Percentiles rank a stretch among this genome's conserved stretches.
Evolutionary conservation across 2,113 vertebrate species (phyloP).

Genomic region (Hemibagrus wyckioides): DNA sequence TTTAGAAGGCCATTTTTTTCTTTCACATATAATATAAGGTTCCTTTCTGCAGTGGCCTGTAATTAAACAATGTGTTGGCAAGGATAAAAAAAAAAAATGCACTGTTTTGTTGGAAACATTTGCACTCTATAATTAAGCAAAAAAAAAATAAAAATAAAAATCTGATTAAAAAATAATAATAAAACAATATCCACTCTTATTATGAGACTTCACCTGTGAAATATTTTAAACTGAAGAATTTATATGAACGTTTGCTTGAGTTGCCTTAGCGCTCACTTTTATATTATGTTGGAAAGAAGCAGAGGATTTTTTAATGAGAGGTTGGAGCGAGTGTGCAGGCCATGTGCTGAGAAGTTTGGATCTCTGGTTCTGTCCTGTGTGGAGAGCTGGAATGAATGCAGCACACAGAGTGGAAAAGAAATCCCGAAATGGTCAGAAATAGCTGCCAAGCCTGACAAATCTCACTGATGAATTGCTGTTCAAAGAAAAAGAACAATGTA

Average conservation of each 20-base stretch:
- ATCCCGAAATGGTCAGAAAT: neutral
- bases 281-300: neutral
- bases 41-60: slow-evolving; percentile 53
- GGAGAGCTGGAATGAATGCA: slow-evolving; percentile 7
- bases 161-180: slow-evolving; percentile 52
- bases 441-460: slow-evolving; percentile 13
- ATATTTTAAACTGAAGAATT: neutral
- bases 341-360: slow-evolving; percentile 29
- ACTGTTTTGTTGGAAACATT: slow-evolving; percentile 57
- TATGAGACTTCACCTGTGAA: slow-evolving; percentile 38
- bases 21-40: slow-evolving; percentile 61
- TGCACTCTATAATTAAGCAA: slow-evolving; percentile 65
- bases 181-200: slow-evolving; percentile 52
- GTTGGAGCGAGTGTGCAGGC: slow-evolving; percentile 2
- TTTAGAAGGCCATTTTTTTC: slow-evolving; percentile 38
- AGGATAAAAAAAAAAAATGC: slow-evolving; percentile 17
- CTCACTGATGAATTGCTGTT: neutral
- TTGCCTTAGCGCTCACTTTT: neutral
- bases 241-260: neutral
- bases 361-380: slow-evolving; percentile 1
- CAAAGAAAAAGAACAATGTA: neutral
- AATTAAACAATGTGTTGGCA: slow-evolving; percentile 62
- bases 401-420: slow-evolving; percentile 12
- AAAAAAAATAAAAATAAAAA: too few relatives aligned
- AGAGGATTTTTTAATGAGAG: slow-evolving; percentile 14